Percentiles rank a stretch among this genome's conserved stretches.
Conservation (phyloP, 2,113 vertebrate genomes). For the Toxostoma redivivum region DNA sequence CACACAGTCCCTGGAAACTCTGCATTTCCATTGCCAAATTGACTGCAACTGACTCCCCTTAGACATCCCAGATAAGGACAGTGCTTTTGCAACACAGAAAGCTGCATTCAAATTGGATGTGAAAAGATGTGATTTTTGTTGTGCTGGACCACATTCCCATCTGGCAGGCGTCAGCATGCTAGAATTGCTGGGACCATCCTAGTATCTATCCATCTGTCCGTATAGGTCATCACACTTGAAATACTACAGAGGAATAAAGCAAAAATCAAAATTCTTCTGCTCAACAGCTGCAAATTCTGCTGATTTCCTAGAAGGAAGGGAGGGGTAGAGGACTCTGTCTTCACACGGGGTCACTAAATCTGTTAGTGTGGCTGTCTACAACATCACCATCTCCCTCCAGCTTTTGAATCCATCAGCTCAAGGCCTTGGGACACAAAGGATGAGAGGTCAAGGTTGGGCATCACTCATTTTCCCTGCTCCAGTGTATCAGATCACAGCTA, state of each 20-base stretch:
- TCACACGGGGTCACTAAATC: accelerated
- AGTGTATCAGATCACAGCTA: neutral
- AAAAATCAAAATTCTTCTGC: neutral
- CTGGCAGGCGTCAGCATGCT: neutral
- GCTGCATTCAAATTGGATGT: neutral
- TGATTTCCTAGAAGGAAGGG: neutral
- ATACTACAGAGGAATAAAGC: neutral
- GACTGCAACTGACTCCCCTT: neutral
- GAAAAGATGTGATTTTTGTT: neutral
- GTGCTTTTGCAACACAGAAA: neutral
- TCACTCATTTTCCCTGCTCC: neutral
- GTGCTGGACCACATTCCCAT: neutral
- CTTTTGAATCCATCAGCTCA: neutral
- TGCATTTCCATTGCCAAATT: neutral
- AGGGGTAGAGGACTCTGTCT: neutral
- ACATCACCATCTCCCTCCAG: neutral
- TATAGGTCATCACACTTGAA: neutral
- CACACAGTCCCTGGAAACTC: neutral
- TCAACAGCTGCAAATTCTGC: neutral
- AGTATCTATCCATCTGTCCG: neutral
- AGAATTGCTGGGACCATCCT: neutral
- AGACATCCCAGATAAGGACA: accelerated
- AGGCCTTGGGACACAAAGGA: neutral
- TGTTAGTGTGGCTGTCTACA: neutral
- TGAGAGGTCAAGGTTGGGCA: neutral